phyloP scores from a whole-genome alignment of 35 echinoderm and acorn worm species.

The Apostichopus japonicus region DNA sequence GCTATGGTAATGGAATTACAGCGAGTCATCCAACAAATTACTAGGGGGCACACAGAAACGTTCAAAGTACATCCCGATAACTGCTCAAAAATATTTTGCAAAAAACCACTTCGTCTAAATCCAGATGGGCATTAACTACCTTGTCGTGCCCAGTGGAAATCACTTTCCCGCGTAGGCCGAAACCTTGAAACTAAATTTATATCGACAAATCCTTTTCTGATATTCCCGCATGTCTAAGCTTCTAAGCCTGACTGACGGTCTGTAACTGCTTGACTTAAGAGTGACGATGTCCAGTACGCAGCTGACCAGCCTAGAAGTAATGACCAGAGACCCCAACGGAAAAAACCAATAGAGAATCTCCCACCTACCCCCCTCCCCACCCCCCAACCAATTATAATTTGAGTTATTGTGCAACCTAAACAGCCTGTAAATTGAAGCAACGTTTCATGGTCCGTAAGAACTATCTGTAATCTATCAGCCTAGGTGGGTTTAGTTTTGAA shows the following conservation, averaged over 20 bases:
- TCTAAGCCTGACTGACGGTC: not conserved
- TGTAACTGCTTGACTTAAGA: not conserved
- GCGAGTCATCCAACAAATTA: too few species aligned
- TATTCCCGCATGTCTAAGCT: not conserved
- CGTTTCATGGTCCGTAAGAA: conserved; percentile 4
- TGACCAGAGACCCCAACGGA: conserved; percentile 4
- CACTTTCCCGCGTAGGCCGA: not conserved
- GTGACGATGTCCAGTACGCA: not conserved
- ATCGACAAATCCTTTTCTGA: not conserved
- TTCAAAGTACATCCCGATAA: too few species aligned
- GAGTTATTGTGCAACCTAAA: not conserved
- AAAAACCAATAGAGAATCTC: not conserved
- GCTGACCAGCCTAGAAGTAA: not conserved
- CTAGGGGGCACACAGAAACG: too few species aligned
- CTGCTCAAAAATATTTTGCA: not conserved
- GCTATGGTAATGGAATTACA: too few species aligned
- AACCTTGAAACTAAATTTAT: too few species aligned
- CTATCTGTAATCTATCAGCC: not conserved
- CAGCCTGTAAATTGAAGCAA: conserved; percentile 39
- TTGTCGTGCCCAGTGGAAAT: not conserved
- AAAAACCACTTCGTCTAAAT: not conserved
- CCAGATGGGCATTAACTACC: not conserved
- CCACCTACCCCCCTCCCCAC: too few species aligned
- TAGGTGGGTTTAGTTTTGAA: not conserved
- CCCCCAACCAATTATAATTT: too few species aligned